Base-by-base conservation (phyloP, 2,888 invertebrate genomes). In the Pachydiplax longipennis region DNA sequence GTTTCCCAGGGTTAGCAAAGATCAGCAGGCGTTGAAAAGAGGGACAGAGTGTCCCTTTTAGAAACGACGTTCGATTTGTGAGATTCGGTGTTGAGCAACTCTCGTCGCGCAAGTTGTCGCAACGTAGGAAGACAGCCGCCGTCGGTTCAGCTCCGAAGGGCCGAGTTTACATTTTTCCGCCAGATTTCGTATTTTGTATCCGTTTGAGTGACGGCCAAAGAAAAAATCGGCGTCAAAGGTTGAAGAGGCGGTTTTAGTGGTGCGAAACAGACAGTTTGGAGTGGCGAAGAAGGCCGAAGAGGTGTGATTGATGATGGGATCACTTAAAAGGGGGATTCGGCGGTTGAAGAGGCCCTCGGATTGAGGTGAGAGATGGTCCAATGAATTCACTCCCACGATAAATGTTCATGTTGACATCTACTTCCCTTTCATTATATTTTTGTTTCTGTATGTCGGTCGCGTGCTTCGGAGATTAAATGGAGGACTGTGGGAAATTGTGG, bases 261-360 rank as follows among this genome's bases (percentile, higher is more conserved):
- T 15, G 48, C 58, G 35, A 18, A 58, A 58, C 37, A 25, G 83
- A 83, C 83, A 83, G 83, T 83, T 58, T 58, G 35, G 25, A 83
- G 83, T 58, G 58, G 31, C 44, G 25, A 48, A 12, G 48, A 48
- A 82, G 53, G 31, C 44, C 15, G 31, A 13, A 53, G 25, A 53
- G 53, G 82, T 44, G n/a, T 83, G 83, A 83, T 83, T 83, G 83
- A 83, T 83, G 83, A 83, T 83, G 83, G n/a, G 83, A 83, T 58
- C 83, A 58, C 83, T 83, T 83, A 83, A 83, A 83, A 58, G 13
- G 58, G 58, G 35, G 53, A 58, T 83, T 83, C 83, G 58, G 83
- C 0, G 83, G 83, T n/a, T 53, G 31, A 15, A 83, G 83, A 31
- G 48, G 53, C 58, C 31, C 53, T 83, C 83, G 58, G 15, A n/a